Conservation (phyloP, 2,888 invertebrate genomes). For the Ganaspis brasiliensis region DNA sequence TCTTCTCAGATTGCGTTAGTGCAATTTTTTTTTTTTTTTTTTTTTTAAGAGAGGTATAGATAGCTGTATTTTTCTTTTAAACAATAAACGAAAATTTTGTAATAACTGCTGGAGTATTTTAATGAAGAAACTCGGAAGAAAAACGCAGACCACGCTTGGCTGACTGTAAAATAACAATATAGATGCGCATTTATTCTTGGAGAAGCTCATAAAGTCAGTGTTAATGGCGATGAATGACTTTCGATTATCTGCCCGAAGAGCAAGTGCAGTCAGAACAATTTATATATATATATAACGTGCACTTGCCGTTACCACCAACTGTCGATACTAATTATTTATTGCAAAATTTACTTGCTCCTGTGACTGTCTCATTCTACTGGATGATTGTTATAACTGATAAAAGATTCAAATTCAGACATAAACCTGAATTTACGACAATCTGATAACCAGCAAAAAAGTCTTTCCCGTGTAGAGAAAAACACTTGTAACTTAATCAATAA, state of each 20-base stretch:
- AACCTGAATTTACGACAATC: background rate
- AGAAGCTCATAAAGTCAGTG: constrained; percentile 34
- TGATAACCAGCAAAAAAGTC: constrained; percentile 1
- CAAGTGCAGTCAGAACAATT: constrained; percentile 4
- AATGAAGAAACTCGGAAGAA: constrained; percentile 7
- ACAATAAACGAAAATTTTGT: background rate
- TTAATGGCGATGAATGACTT: constrained; percentile 41
- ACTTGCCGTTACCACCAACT: background rate
- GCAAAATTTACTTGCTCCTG: constrained; percentile 5
- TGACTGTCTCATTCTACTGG: background rate
- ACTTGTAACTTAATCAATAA: constrained; percentile 11
- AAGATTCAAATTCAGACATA: constrained; percentile 10
- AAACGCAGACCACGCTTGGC: background rate
- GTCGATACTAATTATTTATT: constrained; percentile 39
- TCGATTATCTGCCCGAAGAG: constrained; percentile 39
- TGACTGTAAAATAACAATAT: constrained; percentile 30
- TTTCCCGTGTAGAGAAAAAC: background rate
- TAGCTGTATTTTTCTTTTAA: background rate
- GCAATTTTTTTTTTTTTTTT: background rate
- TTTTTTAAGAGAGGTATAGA: background rate
- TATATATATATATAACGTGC: background rate
- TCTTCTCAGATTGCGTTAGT: background rate
- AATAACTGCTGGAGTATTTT: background rate
- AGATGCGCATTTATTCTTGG: constrained; percentile 2
- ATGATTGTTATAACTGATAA: constrained; percentile 11